A percentile compares a stretch with the other conserved stretches of the same genome.
phyloP scores from a whole-genome alignment of 2,113 vertebrate species.

The Malaclemys terrapin region DNA sequence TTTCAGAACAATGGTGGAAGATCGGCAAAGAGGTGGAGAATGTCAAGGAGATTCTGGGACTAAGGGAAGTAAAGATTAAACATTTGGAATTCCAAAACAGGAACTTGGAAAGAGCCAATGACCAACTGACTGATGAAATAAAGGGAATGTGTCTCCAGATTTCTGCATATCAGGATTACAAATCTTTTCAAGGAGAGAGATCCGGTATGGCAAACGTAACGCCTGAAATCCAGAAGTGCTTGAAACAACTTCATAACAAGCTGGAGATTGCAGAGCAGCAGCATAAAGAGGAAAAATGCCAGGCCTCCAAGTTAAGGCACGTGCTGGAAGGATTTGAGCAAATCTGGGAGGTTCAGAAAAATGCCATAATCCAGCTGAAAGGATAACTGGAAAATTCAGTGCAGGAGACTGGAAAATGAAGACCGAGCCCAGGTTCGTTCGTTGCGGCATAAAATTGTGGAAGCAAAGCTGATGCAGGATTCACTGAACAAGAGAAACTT shows the following conservation, averaged over 20 bases:
- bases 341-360: constrained; percentile 5
- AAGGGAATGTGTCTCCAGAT: not conserved
- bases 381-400: not conserved
- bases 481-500: not conserved
- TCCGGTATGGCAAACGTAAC: not conserved
- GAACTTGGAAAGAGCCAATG: not conserved
- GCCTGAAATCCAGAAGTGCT: not conserved
- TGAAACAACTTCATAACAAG: not conserved
- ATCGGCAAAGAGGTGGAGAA: not conserved
- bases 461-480: not conserved
- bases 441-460: not conserved
- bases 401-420: not conserved
- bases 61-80: not conserved
- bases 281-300: not conserved
- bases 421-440: not conserved
- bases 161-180: not conserved
- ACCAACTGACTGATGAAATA: not conserved
- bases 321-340: not conserved
- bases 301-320: not conserved
- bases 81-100: not conserved
- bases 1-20: not conserved
- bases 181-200: not conserved
- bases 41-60: not conserved
- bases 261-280: not conserved
- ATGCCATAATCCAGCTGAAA: not conserved